A percentile compares a stretch with the other conserved stretches of the same genome.
These are phyloP conservation scores for Globodera ellingtonae DNA, from an alignment of 1,140 invertebrate genomes.

Conservation along the genomic window DNA sequence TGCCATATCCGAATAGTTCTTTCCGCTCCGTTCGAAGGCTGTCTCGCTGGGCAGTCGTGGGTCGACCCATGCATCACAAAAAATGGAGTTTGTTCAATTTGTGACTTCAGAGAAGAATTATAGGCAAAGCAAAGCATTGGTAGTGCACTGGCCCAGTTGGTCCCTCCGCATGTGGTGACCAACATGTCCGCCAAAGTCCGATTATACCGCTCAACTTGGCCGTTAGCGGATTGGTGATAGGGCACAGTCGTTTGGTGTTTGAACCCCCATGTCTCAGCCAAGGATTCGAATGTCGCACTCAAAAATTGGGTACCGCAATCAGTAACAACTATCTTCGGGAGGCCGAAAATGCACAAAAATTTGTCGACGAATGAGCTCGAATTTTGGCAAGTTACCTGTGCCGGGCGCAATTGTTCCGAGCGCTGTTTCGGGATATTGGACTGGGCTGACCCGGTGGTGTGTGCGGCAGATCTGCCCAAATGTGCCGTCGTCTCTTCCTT, in stretches of 20 bases:
- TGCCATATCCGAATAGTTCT: neutral
- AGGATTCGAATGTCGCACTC: neutral
- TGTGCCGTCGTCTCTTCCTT: no score
- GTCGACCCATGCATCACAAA: neutral
- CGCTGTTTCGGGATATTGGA: no score
- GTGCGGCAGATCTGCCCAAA: no score
- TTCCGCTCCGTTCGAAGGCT: neutral
- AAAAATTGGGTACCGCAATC: slow-evolving; percentile 22
- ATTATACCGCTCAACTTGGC: slow-evolving; percentile 1
- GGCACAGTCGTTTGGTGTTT: slow-evolving; percentile 7
- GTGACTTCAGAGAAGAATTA: neutral
- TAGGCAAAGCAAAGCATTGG: slow-evolving; percentile 13
- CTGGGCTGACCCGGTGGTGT: no score
- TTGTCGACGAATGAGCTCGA: slow-evolving; percentile 1
- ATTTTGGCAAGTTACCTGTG: no score
- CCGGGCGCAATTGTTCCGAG: no score
- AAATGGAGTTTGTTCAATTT: slow-evolving; percentile 15
- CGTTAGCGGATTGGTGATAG: slow-evolving; percentile 11
- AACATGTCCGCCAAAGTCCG: slow-evolving; percentile 13
- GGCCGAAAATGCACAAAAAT: slow-evolving; percentile 8
- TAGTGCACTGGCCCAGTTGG: neutral
- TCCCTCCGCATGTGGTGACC: neutral
- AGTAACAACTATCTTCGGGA: neutral
- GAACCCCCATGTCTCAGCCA: neutral
- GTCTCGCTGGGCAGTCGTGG: neutral